A percentile compares a stretch with the other conserved stretches of the same genome.
Evolutionary conservation across 1,140 invertebrate species (phyloP).

Genomic region (Drosophila bifasciata): DNA sequence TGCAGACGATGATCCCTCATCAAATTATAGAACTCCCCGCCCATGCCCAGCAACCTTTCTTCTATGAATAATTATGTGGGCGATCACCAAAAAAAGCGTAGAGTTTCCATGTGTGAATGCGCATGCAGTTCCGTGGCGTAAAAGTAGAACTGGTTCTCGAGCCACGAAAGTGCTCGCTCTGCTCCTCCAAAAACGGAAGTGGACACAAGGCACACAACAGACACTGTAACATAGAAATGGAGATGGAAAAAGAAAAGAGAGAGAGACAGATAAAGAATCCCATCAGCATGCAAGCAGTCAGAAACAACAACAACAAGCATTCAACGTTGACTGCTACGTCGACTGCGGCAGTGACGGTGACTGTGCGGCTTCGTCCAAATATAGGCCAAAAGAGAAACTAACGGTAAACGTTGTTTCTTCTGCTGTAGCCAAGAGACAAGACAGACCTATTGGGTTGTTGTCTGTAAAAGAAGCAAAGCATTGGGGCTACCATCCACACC

Average conservation of each 20-base stretch:
- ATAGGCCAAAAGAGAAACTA: slow-evolving; percentile 84
- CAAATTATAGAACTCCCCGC: background rate
- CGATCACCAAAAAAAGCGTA: slow-evolving; percentile 22
- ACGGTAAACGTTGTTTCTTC: slow-evolving; percentile 69
- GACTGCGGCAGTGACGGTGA: slow-evolving; percentile 21
- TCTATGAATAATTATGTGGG: no score
- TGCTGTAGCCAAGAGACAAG: slow-evolving; percentile 19
- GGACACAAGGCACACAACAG: slow-evolving; percentile 4
- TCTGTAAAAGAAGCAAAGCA: slow-evolving; percentile 26
- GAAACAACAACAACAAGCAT: slow-evolving; percentile 16
- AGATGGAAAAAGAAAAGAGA: slow-evolving; percentile 21
- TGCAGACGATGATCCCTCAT: background rate
- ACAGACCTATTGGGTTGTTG: slow-evolving; percentile 37
- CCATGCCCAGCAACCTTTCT: background rate
- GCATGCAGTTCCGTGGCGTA: slow-evolving; percentile 49
- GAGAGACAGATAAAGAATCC: slow-evolving; percentile 55
- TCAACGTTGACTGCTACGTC: slow-evolving; percentile 7
- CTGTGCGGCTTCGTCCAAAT: slow-evolving; percentile 60
- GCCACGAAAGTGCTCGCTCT: slow-evolving; percentile 55
- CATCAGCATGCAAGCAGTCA: slow-evolving; percentile 42
- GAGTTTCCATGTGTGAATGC: slow-evolving; percentile 12
- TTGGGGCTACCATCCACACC: no score
- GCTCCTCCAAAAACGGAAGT: slow-evolving; percentile 63
- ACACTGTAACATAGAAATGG: background rate
- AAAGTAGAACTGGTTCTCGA: slow-evolving; percentile 65